Conservation (phyloP, 2,797 vertebrate genomes). For the Platalea minor region DNA sequence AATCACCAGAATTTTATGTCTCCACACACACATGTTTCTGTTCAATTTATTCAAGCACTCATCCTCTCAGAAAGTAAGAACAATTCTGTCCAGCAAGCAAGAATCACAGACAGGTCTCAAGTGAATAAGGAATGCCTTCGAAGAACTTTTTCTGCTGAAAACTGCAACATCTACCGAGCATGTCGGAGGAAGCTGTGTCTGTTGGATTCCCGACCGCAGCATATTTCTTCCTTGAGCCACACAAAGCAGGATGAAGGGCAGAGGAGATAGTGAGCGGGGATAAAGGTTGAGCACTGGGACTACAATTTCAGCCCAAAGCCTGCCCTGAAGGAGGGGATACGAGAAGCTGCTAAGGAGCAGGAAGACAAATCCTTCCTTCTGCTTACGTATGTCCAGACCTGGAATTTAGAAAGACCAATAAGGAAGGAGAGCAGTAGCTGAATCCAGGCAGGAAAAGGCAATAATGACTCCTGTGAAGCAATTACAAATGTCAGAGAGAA, state of each 20-base stretch:
- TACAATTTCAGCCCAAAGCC: background rate
- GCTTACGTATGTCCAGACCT: background rate
- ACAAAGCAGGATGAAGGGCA: background rate
- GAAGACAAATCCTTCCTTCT: background rate
- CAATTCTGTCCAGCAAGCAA: background rate
- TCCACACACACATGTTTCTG: fast-evolving
- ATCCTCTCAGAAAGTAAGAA: background rate
- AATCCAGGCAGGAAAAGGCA: background rate
- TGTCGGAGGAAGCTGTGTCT: background rate
- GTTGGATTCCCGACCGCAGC: background rate
- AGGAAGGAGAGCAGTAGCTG: background rate
- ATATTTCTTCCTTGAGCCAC: background rate
- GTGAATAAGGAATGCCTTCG: background rate
- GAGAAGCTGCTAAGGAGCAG: background rate
- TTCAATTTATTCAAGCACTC: background rate
- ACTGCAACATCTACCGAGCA: background rate
- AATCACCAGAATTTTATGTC: background rate
- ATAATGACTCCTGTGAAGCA: background rate
- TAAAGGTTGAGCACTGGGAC: background rate
- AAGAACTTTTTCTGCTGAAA: background rate
- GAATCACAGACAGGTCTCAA: background rate
- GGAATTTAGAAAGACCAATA: background rate
- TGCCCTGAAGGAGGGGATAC: background rate
- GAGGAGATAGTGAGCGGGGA: background rate
- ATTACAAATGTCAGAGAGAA: background rate